Evolutionary conservation across 2,797 vertebrate species (phyloP).

Genomic region (Brotula barbata): DNA sequence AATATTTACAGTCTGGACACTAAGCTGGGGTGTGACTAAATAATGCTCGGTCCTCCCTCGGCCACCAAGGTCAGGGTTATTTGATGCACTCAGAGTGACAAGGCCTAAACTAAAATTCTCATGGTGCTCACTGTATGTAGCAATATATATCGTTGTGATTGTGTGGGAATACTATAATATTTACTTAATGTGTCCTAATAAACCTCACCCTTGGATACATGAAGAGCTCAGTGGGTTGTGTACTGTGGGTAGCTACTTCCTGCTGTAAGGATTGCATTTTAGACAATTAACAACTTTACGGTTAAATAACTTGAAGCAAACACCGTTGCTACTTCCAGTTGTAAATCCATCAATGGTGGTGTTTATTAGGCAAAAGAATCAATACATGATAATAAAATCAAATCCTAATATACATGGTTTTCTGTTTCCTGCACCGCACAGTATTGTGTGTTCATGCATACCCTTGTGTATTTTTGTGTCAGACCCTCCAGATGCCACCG

Average conservation of each 20-base stretch:
- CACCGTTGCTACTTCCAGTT: no score
- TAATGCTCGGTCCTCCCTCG: not conserved
- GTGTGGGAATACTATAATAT: not conserved
- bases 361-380: no score
- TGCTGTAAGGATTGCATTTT: no score
- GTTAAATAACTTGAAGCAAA: no score
- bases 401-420: not conserved
- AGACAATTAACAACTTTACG: no score
- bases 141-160: not conserved
- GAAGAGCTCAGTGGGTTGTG: no score
- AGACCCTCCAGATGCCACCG: slow-evolving; percentile 77
- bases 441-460: not conserved
- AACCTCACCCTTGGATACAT: not conserved
- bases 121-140: not conserved
- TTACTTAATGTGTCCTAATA: not conserved
- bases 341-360: no score
- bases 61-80: not conserved
- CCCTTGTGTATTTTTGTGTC: slow-evolving; percentile 22
- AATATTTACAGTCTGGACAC: slow-evolving; percentile 18
- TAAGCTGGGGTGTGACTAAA: slow-evolving; percentile 11
- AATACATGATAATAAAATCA: no score
- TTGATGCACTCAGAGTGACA: not conserved
- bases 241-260: no score
- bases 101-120: not conserved
- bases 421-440: not conserved